Conservation (phyloP, 2,888 invertebrate genomes). For the Odontocerum albicorne region DNA sequence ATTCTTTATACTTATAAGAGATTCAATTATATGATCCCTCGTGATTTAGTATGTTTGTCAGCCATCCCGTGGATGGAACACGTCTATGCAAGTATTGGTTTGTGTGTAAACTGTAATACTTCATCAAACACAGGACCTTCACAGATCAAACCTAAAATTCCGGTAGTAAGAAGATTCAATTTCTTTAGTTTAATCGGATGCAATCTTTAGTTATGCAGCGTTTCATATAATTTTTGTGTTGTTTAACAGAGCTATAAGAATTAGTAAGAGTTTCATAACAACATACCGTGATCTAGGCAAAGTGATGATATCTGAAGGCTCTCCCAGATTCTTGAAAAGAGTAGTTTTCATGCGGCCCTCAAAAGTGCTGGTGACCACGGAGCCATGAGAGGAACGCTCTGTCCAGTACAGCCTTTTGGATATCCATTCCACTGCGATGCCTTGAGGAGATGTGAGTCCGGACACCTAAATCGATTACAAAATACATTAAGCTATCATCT, state of each 20-base stretch:
- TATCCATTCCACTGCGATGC: constrained; percentile 74
- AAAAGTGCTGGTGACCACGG: constrained; percentile 54
- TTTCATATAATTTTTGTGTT: not conserved
- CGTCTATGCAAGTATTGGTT: too few relatives aligned
- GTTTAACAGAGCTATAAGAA: too few relatives aligned
- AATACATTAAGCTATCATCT: not conserved
- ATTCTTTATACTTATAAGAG: too few relatives aligned
- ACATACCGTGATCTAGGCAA: constrained; percentile 62
- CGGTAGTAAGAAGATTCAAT: too few relatives aligned
- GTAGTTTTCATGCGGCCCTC: constrained; percentile 61
- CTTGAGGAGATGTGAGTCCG: constrained; percentile 66
- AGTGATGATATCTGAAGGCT: constrained; percentile 72
- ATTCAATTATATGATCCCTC: too few relatives aligned
- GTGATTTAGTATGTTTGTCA: too few relatives aligned
- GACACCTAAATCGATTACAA: constrained; percentile 45
- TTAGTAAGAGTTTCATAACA: not conserved
- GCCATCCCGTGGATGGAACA: too few relatives aligned
- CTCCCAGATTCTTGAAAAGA: constrained; percentile 57
- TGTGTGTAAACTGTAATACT: too few relatives aligned
- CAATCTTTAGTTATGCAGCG: not conserved
- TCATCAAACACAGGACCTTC: too few relatives aligned
- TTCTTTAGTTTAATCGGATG: not conserved
- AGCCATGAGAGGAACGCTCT: constrained; percentile 46
- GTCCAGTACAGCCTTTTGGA: constrained; percentile 71
- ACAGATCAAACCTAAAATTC: too few relatives aligned